These are phyloP conservation scores for Phocoena phocoena DNA, from an alignment of 2,113 vertebrate species.

Conservation along the genomic window DNA sequence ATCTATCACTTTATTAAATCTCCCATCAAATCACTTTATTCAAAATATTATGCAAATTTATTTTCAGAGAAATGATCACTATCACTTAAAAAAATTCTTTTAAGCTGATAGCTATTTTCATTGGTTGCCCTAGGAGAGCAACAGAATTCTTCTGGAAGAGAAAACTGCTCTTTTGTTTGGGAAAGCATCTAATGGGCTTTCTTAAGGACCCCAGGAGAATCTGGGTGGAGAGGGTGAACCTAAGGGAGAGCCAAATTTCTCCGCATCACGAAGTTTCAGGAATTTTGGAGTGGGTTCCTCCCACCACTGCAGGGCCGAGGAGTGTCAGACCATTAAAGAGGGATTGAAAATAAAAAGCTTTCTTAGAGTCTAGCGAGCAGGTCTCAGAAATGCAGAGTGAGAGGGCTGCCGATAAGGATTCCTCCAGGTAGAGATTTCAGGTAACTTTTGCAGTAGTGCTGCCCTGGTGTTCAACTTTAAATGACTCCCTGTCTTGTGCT, in stretches of 20 bases:
- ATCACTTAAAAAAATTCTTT: background rate
- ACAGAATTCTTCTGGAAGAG: slow-evolving; percentile 22
- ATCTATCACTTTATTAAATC: background rate
- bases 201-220: background rate
- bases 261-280: slow-evolving; percentile 53
- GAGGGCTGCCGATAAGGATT: background rate
- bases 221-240: background rate
- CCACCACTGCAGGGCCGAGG: background rate
- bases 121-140: background rate
- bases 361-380: slow-evolving; percentile 23
- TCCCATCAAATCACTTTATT: slow-evolving; percentile 19
- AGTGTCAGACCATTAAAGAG: background rate
- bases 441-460: background rate
- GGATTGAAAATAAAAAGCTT: slow-evolving; percentile 23
- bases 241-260: slow-evolving; percentile 46
- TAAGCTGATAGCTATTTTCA: background rate
- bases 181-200: background rate
- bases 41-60: background rate
- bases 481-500: background rate
- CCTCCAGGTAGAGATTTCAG: background rate
- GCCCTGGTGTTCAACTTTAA: background rate
- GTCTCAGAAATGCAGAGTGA: background rate
- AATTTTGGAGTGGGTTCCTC: slow-evolving; percentile 51
- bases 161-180: slow-evolving; percentile 40
- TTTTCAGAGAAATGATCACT: slow-evolving; percentile 32